These are phyloP conservation scores for Petrocephalus zakoni DNA, from an alignment of 2,113 vertebrate species.

Conservation along the genomic window DNA sequence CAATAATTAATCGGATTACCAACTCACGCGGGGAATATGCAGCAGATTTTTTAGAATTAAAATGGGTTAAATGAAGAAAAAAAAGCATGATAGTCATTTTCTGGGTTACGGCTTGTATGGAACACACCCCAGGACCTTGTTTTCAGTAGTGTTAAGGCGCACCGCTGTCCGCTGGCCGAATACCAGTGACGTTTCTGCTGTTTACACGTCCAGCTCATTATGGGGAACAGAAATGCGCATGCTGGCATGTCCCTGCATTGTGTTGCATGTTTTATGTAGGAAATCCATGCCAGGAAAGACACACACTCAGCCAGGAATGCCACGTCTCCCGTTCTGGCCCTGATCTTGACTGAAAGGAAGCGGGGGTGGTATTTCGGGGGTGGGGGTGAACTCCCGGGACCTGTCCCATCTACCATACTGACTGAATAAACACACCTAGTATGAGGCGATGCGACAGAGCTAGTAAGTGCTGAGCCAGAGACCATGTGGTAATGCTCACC, in stretches of 20 bases:
- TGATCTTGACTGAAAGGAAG: background rate
- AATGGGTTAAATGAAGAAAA: background rate
- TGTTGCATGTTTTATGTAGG: background rate
- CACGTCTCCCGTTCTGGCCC: background rate
- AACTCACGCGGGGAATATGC: background rate
- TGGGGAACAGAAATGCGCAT: background rate
- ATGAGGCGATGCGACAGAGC: too few relatives aligned
- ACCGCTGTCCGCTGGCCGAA: background rate
- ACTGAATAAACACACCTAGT: background rate
- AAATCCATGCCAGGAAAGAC: background rate
- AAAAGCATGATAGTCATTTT: background rate
- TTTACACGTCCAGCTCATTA: background rate
- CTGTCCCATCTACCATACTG: background rate
- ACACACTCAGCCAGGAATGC: background rate
- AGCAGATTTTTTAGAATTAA: background rate
- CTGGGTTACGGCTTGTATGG: background rate
- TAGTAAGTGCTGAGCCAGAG: too few relatives aligned
- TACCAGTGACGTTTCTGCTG: background rate
- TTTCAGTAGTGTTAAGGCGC: background rate
- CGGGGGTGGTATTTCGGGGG: background rate
- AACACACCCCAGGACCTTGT: background rate
- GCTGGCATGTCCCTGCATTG: background rate
- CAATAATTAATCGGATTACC: constrained; percentile 9
- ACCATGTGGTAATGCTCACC: too few relatives aligned
- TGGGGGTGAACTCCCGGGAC: background rate